Evolutionary conservation across 2,888 invertebrate species (phyloP), one percentile per base, ranked within the genome.

Genomic region (Parnassius orleans): DNA sequence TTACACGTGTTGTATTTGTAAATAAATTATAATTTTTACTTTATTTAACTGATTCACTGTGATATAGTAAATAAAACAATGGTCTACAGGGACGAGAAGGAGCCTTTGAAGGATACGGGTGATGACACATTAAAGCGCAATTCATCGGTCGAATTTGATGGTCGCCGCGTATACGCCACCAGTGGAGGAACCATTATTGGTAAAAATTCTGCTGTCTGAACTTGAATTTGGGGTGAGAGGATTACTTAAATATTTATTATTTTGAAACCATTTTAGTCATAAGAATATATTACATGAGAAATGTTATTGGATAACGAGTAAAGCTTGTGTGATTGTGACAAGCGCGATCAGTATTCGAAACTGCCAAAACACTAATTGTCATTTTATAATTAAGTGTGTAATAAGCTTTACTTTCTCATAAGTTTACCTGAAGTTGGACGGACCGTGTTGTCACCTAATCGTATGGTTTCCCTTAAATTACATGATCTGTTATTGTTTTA

Each of bases 161-260:
- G 96, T 5, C 94, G 95, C 76, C 94, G 95, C 73, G 96, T 96
- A 46, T 95, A 96, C 77, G 95, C 97, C 51, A 96, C 96, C 77
- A 95, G 96, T 64, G 96, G 96, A 48, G 48, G 65, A 96, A 95
- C 73, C 9, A 94, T 96, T 73, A 96, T 97, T 77, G 97, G 97
- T 72, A 97, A 97, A 90, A 96, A 97, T 83, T 97, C 97, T n/a
- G 96, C 97, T 60, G 97, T 97, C 73, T 96, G 93, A 86, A 71
- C 14, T 48, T 15, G 48, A 48, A 48, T 14, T 33, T 33, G 33
- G 7, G 33, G 33, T 33, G 33, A 48, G 12, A 48, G 5, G 14
- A 15, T 48, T 12, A 48, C 48, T 48, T 14, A 48, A 12, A 48
- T 48, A 12, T 48, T 48, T 14, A 12, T 48, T 14, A 48, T 14